Percentiles rank a stretch among this genome's conserved stretches.
These are phyloP conservation scores for Aphelinus atriplicis DNA, from an alignment of 1,140 invertebrate genomes.

Conservation along the genomic window DNA sequence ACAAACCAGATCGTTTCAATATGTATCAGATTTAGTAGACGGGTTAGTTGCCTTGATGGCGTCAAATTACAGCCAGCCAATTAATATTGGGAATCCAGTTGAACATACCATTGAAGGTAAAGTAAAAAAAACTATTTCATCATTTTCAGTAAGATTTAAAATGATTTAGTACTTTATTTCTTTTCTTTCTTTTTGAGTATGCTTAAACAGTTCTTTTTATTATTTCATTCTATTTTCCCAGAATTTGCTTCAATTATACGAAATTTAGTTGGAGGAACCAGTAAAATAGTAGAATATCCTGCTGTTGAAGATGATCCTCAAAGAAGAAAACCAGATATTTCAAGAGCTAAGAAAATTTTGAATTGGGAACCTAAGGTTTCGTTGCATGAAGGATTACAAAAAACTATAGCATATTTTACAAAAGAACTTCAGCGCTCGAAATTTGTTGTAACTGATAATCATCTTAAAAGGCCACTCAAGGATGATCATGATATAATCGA, in stretches of 20 bases:
- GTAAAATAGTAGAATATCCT: conserved; percentile 82
- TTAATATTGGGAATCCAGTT: conserved; percentile 98
- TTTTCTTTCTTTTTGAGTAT: no score
- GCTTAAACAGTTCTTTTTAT: background rate
- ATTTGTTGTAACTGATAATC: conserved; percentile 55
- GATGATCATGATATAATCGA: conserved; percentile 65
- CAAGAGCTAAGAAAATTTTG: conserved; percentile 83
- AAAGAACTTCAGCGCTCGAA: conserved; percentile 81
- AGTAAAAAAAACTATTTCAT: background rate
- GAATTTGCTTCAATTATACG: conserved; percentile 96
- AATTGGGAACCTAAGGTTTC: conserved; percentile 95
- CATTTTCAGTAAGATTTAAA: no score
- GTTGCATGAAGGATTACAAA: conserved; percentile 83
- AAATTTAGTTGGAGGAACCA: conserved; percentile 84
- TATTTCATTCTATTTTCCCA: conserved; percentile 57
- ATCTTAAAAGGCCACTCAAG: conserved; percentile 54
- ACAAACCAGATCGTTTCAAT: conserved; percentile 98
- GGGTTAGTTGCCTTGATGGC: conserved; percentile 94
- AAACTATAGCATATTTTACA: conserved; percentile 91
- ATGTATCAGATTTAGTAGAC: conserved; percentile 96
- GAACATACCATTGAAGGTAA: conserved; percentile 94
- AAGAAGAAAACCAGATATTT: conserved; percentile 91
- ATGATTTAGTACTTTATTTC: no score
- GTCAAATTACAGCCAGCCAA: conserved; percentile 91
- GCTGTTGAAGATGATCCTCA: conserved; percentile 97